Evolutionary conservation across 2,888 invertebrate species (phyloP).

Genomic region (Trichogramma evanescens): DNA sequence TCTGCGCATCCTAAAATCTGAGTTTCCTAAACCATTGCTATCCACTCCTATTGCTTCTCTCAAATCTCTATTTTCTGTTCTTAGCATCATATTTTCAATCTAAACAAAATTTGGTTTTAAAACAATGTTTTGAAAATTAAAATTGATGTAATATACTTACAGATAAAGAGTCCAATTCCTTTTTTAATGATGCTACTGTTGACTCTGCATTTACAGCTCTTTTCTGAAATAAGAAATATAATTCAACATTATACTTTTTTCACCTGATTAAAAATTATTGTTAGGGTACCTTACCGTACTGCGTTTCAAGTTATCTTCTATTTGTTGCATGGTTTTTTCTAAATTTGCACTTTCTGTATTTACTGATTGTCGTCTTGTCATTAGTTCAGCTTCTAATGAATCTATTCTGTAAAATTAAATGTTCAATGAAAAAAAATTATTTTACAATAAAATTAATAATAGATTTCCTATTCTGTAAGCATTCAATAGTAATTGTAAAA

Average conservation of each 20-base stretch:
- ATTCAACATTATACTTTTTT: conserved; percentile 1
- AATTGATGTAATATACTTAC: conserved; percentile 45
- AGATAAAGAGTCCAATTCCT: conserved; percentile 64
- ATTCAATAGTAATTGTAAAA: background rate
- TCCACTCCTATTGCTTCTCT: conserved; percentile 48
- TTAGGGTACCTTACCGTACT: conserved; percentile 49
- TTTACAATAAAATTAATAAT: background rate
- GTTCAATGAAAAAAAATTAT: background rate
- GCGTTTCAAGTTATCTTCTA: conserved; percentile 54
- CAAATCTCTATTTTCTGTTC: conserved; percentile 51
- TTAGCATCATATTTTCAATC: conserved; percentile 50
- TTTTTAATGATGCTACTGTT: conserved; percentile 58
- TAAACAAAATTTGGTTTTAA: conserved; percentile 27
- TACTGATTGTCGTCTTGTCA: conserved; percentile 51
- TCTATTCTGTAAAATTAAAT: conserved; percentile 46
- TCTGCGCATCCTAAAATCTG: conserved; percentile 47
- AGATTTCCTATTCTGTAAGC: background rate
- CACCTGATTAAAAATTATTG: background rate
- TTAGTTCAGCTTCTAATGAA: conserved; percentile 52
- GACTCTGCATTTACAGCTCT: conserved; percentile 58
- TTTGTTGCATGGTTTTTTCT: conserved; percentile 54
- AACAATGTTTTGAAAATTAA: conserved; percentile 4
- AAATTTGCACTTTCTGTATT: conserved; percentile 52
- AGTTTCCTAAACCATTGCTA: conserved; percentile 37
- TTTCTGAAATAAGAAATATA: conserved; percentile 49